Evolutionary conservation across 1,140 invertebrate genomes (phyloP).

Genomic region (Asobara japonica): DNA sequence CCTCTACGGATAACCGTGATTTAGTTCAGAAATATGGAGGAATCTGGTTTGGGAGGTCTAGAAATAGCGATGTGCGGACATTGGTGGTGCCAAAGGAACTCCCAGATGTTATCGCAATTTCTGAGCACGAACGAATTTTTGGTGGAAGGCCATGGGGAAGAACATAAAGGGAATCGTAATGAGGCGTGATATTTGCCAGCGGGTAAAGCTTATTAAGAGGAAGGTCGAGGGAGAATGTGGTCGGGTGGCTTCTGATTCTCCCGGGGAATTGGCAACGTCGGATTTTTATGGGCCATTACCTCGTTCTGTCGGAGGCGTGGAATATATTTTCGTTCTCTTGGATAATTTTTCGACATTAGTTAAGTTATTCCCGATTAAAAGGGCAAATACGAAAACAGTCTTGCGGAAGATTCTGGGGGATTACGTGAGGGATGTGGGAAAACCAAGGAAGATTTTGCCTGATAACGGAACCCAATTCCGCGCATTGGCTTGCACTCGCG

Average conservation of each 20-base stretch:
- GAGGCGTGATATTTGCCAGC: slow-evolving; percentile 36
- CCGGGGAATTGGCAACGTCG: neutral
- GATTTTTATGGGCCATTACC: slow-evolving; percentile 8
- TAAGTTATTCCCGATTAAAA: neutral
- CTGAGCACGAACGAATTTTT: slow-evolving; percentile 32
- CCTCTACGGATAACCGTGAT: too few species aligned
- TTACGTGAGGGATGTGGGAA: neutral
- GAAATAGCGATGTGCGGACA: neutral
- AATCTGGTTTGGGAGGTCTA: too few species aligned
- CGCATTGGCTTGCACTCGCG: neutral
- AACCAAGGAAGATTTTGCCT: neutral
- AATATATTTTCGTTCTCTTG: neutral
- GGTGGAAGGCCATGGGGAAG: slow-evolving; percentile 30
- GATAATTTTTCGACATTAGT: neutral
- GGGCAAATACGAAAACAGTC: neutral
- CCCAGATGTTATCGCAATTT: neutral
- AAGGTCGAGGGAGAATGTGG: slow-evolving; percentile 25
- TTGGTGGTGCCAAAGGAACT: neutral
- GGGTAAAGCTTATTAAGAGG: slow-evolving; percentile 31
- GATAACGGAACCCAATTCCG: slow-evolving; percentile 2
- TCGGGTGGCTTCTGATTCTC: neutral
- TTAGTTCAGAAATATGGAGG: too few species aligned
- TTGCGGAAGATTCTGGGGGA: neutral
- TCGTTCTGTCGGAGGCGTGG: neutral
- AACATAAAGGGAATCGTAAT: slow-evolving; percentile 24